Evolutionary conservation across 2,797 vertebrate species (phyloP), one percentile per base, ranked within the genome.

Genomic region (Catharus ustulatus): DNA sequence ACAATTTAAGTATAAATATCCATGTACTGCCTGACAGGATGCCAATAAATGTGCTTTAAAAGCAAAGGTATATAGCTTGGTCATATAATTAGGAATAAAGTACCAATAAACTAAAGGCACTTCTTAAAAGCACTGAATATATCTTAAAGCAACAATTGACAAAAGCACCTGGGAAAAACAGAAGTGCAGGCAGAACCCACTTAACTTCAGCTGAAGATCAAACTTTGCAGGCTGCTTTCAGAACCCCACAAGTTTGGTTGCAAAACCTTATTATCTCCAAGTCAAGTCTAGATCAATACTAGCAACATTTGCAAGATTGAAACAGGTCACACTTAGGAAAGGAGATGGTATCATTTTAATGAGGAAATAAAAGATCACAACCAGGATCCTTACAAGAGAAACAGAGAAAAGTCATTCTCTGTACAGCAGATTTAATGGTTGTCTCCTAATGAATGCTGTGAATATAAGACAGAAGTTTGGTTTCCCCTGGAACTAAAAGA

Each of bases 291-390:
- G 84, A 87, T 92, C 80, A 92, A 93, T 97, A 90, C 15, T 13
- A 71, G 43, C 19, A 94, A 76, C 66, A 94, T 95, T 76, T 90
- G 48, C 63, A 88, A 86, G 88, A 95, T 18, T 81, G 93, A 94
- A 95, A 74, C 45, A 74, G 61, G 86, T 93, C 63, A 82, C 40
- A 61, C 21, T 36, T 74, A 76, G 69, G 84, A 90, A 79, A 87
- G n/a, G 34, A 94, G 93, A 94, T 85, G 62, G 66, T 88, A 95
- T 94, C 87, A 68, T 78, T 94, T 93, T 94, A 94, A 96, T 94
- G 66, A 96, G 82, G 80, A 85, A 94, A 78, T 51, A 81, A 80
- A 82, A 94, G 58, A 83, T 85, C 82, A 74, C 29, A 13, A 52
- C 13, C 7, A 74, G 81, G 42, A 75, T 85, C 51, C 89, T 51